Evolutionary conservation across 2,888 invertebrate genomes (phyloP), one percentile per base, ranked within the genome.

Genomic region (Epinotia ramella): DNA sequence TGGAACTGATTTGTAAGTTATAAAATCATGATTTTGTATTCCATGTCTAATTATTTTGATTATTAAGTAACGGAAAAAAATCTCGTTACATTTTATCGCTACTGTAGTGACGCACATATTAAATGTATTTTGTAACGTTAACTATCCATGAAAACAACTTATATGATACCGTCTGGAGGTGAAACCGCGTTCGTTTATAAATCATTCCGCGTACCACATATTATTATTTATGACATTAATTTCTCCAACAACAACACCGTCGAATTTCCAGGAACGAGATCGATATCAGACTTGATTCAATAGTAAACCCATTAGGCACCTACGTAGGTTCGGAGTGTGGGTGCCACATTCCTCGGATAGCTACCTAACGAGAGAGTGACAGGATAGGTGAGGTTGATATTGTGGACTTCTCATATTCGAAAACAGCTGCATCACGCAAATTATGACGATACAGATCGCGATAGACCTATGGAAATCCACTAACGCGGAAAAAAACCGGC

Each of bases 371-470:
- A 86, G 88, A 86, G 84, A 84, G 85, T 88, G 90, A 91, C 87
- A 83, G 79, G 82, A n/a, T n/a, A n/a, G n/a, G n/a, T n/a, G n/a
- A n/a, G n/a, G n/a, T n/a, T n/a, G n/a, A n/a, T 77, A 80, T 80
- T 77, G 80, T 78, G 77, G 77, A 83, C 83, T 89, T 90, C 91
- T 92, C 92, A 92, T 87, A 89, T 81, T 86, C 79, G 73, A 85
- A 89, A 92, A 89, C 84, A 84, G 89, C 88, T 88, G 88, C 86
- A 91, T 92, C 93, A 92, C 88, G 92, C 91, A 91, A 92, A 91
- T 91, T 90, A 89, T 84, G 80, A 72, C 77, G 80, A 89, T 89
- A 87, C 84, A 73, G 78, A 87, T 87, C 87, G 82, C 81, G 82
- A 86, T 86, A 86, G 83, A 84, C 4, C 79, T 79, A 83, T 79